phyloP scores from a whole-genome alignment of 2,888 invertebrate species.

The Cryptophagus acutangulus region DNA sequence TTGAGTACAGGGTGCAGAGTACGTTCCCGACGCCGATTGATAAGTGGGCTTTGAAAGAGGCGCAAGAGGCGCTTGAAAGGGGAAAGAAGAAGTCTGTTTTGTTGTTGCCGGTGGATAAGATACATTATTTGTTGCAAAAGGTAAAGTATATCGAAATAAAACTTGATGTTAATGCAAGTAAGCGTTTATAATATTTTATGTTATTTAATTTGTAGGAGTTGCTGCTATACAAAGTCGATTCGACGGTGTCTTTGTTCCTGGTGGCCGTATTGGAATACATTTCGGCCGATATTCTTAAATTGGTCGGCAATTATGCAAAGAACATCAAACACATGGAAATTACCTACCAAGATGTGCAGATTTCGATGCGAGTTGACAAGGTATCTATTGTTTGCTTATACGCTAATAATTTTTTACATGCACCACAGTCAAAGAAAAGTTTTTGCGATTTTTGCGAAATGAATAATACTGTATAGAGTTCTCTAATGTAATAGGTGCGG shows the following conservation, averaged over 20 bases:
- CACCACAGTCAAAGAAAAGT: not conserved
- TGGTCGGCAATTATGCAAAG: constrained; percentile 96
- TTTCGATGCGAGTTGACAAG: constrained; percentile 97
- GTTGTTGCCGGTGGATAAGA: constrained; percentile 78
- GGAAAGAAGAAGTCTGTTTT: constrained; percentile 70
- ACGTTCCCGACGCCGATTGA: constrained; percentile 95
- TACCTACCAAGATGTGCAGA: constrained; percentile 90
- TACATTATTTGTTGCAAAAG: constrained; percentile 82
- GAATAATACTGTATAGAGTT: not conserved
- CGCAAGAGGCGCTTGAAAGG: constrained; percentile 75
- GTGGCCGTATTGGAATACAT: constrained; percentile 94
- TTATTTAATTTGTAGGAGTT: constrained; percentile 77
- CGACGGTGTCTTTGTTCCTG: constrained; percentile 82
- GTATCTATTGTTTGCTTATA: constrained; percentile 48
- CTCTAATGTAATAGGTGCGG: constrained; percentile 8
- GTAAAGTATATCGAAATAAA: constrained; percentile 43
- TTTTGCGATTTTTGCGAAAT: not conserved
- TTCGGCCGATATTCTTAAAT: constrained; percentile 89
- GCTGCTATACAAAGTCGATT: constrained; percentile 79
- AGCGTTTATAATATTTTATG: not conserved
- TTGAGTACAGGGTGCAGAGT: constrained; percentile 86
- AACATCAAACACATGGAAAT: constrained; percentile 90
- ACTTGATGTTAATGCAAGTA: too few species aligned
- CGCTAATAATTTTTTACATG: not conserved
- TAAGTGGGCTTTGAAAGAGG: constrained; percentile 88